Conservation (phyloP, 2,888 invertebrate species). For the Sinhomidia bicolor region DNA sequence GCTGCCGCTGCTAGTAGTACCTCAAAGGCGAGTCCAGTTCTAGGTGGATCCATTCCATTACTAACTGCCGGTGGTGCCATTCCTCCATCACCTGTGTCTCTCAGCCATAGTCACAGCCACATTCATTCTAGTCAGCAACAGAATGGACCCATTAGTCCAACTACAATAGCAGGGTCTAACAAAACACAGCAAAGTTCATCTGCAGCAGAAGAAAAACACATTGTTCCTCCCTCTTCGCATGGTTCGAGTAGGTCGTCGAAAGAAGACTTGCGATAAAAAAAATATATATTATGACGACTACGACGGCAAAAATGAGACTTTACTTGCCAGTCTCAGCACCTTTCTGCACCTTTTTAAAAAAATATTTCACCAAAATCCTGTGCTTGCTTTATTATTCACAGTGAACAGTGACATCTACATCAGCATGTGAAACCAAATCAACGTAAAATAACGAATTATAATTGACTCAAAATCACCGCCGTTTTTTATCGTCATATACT, state of each 20-base stretch:
- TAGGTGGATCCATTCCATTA: conserved; percentile 74
- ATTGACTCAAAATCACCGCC: conserved; percentile 21
- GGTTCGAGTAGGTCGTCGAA: conserved; percentile 53
- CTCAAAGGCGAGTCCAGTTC: conserved; percentile 70
- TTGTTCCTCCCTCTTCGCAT: conserved; percentile 54
- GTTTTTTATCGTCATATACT: no score
- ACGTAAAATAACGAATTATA: conserved; percentile 70
- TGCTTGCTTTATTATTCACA: conserved; percentile 12
- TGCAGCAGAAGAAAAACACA: conserved; percentile 51
- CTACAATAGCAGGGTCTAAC: conserved; percentile 58
- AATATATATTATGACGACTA: background rate
- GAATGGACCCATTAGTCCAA: conserved; percentile 78
- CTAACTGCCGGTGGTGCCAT: conserved; percentile 70
- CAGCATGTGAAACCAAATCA: conserved; percentile 63
- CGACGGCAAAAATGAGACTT: background rate
- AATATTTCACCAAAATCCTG: background rate
- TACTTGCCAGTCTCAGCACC: background rate
- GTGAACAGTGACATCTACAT: background rate
- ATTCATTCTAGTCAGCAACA: conserved; percentile 78
- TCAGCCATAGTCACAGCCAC: conserved; percentile 75
- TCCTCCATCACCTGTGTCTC: conserved; percentile 69
- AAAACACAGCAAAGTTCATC: conserved; percentile 56
- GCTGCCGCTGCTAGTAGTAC: conserved; percentile 37
- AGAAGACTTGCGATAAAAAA: conserved; percentile 61
- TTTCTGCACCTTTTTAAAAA: background rate